Percentiles rank a stretch among this genome's conserved stretches.
phyloP scores from a whole-genome alignment of 1,140 invertebrate species.

The Notospermus geniculatus region DNA sequence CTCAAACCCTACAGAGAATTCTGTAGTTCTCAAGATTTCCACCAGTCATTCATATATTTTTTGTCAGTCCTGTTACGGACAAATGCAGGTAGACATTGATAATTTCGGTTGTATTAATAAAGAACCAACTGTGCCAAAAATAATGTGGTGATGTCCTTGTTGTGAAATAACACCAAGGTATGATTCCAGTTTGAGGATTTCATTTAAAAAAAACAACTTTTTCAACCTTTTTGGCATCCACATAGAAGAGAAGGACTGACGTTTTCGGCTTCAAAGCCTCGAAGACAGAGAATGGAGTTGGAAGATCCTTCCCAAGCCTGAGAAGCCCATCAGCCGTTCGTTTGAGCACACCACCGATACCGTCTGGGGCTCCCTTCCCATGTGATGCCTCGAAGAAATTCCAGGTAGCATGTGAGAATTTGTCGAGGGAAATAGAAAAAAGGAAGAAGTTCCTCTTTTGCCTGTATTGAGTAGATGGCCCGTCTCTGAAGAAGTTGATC shows the following conservation, averaged over 20 bases:
- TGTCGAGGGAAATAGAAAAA: slow-evolving; percentile 8
- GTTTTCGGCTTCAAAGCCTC: slow-evolving; percentile 1
- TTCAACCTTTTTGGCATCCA: neutral
- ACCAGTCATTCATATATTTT: too few species aligned
- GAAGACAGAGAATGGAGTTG: slow-evolving; percentile 13
- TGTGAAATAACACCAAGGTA: too few species aligned
- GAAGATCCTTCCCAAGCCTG: slow-evolving; percentile 12
- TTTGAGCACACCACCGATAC: slow-evolving; percentile 53
- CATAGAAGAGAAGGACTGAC: neutral
- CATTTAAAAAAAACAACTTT: too few species aligned
- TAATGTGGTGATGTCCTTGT: too few species aligned
- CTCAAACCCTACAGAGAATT: too few species aligned
- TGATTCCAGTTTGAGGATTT: too few species aligned
- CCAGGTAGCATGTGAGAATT: slow-evolving; percentile 33
- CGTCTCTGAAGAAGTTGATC: slow-evolving; percentile 21
- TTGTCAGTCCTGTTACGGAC: too few species aligned
- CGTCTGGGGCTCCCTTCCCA: slow-evolving; percentile 56
- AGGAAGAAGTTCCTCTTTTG: slow-evolving; percentile 19
- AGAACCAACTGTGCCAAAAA: too few species aligned
- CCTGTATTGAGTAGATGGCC: slow-evolving; percentile 17
- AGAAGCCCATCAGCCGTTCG: slow-evolving; percentile 26
- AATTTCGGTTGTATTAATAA: too few species aligned
- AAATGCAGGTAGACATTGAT: too few species aligned
- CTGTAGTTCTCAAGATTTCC: too few species aligned
- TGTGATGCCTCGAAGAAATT: slow-evolving; percentile 54